A percentile compares a stretch with the other conserved stretches of the same genome.
Evolutionary conservation across 92 coral and sea anemone genomes (phyloP).

Genomic region (Palythoa caribaeorum): DNA sequence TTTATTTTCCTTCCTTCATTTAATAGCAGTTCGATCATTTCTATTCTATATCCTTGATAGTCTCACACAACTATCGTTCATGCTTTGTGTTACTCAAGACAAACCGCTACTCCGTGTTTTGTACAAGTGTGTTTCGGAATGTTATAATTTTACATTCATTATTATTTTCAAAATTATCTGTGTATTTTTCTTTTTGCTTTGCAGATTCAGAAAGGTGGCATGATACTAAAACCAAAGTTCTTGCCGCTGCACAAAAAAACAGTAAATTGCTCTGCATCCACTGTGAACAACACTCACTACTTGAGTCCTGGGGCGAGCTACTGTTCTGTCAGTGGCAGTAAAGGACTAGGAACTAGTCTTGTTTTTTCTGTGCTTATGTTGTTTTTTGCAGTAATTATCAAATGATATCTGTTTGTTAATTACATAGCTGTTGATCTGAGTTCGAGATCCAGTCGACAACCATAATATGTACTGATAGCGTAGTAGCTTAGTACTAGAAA

Average conservation of each 20-base stretch:
- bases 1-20: too few species aligned
- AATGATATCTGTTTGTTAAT: too few species aligned
- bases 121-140: too few species aligned
- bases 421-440: too few species aligned
- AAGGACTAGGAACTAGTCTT: not conserved
- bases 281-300: not conserved
- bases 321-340: not conserved
- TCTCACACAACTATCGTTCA: too few species aligned
- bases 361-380: not conserved
- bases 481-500: too few species aligned
- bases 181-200: not conserved
- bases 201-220: not conserved
- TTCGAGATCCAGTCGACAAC: too few species aligned
- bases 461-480: too few species aligned
- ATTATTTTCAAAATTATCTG: too few species aligned
- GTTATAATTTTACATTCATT: not conserved
- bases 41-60: not conserved
- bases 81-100: too few species aligned
- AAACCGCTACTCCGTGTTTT: too few species aligned
- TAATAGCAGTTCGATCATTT: too few species aligned
- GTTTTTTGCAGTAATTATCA: not conserved
- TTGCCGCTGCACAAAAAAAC: not conserved
- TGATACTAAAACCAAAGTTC: not conserved
- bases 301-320: not conserved
- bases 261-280: not conserved